phyloP scores from a whole-genome alignment of 2,113 vertebrate species.

The Phyllostomus hastatus region DNA sequence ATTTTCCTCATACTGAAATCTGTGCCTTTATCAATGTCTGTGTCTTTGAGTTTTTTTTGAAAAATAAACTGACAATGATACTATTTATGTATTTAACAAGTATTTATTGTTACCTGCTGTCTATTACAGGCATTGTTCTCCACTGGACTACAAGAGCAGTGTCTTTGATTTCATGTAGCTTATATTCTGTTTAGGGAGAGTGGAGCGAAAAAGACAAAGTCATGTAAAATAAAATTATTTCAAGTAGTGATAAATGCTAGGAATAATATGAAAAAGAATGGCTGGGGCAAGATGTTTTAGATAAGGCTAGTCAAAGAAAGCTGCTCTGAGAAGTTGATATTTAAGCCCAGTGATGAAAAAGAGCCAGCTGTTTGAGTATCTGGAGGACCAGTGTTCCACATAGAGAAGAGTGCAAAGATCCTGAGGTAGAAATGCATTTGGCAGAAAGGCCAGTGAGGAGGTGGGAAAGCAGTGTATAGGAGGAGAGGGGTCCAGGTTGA shows the following conservation, averaged over 20 bases:
- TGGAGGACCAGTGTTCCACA: background rate
- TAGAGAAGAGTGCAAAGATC: background rate
- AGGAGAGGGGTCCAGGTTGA: background rate
- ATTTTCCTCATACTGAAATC: background rate
- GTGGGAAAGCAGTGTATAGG: rapidly evolving
- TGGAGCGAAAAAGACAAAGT: background rate
- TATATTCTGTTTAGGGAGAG: background rate
- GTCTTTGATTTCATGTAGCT: background rate
- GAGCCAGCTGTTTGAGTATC: background rate
- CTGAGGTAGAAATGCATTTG: background rate
- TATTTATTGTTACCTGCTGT: background rate
- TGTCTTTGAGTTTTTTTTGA: background rate
- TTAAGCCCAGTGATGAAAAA: background rate
- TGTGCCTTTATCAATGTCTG: constrained; percentile 1
- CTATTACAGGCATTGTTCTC: background rate
- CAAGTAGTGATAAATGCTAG: background rate
- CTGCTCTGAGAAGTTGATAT: background rate
- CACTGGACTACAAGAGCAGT: background rate
- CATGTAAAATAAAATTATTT: background rate
- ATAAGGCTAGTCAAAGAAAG: background rate
- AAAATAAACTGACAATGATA: background rate
- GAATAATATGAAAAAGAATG: background rate
- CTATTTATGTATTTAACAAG: background rate
- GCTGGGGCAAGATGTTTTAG: background rate
- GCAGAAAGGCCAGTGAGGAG: background rate